These are phyloP conservation scores for Caenorhabditis brenneri DNA, from an alignment of 1,140 invertebrate species.

Conservation along the genomic window DNA sequence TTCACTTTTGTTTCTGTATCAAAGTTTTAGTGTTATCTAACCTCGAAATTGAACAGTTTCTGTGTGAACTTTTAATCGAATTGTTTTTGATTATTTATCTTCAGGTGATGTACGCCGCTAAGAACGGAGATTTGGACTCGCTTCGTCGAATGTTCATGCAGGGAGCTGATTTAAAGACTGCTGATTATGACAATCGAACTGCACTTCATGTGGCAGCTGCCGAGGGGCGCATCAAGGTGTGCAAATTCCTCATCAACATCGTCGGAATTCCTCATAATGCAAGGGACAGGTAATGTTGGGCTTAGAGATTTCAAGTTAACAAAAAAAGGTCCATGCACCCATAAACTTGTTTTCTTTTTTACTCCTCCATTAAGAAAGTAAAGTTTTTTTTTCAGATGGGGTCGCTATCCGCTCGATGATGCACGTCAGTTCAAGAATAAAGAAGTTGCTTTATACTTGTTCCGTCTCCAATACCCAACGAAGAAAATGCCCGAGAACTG, in stretches of 20 bases:
- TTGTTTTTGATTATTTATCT: background rate
- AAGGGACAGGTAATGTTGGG: slow-evolving; percentile 65
- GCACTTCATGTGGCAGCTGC: slow-evolving; percentile 73
- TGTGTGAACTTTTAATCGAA: too few relatives aligned
- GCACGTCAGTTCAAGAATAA: slow-evolving; percentile 63
- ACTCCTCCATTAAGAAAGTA: background rate
- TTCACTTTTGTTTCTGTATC: background rate
- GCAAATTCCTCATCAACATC: slow-evolving; percentile 74
- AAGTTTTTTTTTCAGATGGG: slow-evolving; percentile 61
- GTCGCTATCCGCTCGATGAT: slow-evolving; percentile 66
- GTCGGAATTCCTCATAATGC: slow-evolving; percentile 77
- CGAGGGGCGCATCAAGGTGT: slow-evolving; percentile 71
- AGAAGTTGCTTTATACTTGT: slow-evolving; percentile 51
- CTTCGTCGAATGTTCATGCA: slow-evolving; percentile 62
- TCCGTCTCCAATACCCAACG: slow-evolving; percentile 14
- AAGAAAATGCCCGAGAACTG: slow-evolving; percentile 23
- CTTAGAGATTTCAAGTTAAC: background rate
- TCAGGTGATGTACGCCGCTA: slow-evolving; percentile 80
- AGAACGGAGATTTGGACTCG: slow-evolving; percentile 80
- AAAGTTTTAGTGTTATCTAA: slow-evolving; percentile 78
- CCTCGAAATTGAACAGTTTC: slow-evolving; percentile 73
- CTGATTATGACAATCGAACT: slow-evolving; percentile 84
- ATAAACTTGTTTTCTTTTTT: too few relatives aligned
- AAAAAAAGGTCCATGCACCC: background rate
- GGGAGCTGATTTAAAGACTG: slow-evolving; percentile 77